Percentiles rank a stretch among this genome's conserved stretches.
Evolutionary conservation across 2,113 vertebrate genomes (phyloP).

Genomic region (Zootoca vivipara): DNA sequence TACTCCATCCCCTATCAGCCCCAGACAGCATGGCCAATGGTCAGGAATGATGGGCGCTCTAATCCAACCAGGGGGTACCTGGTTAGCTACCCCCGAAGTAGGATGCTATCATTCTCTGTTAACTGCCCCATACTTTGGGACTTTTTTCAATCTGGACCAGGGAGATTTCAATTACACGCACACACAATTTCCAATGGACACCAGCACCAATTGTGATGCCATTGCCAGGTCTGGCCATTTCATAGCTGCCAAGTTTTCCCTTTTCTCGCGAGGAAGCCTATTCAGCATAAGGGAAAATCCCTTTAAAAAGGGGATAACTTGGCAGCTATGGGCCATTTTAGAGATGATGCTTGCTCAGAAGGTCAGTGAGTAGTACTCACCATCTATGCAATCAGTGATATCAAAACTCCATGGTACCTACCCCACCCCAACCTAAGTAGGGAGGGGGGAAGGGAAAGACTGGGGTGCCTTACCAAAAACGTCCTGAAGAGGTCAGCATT

Average conservation of each 20-base stretch:
- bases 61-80: too few relatives aligned
- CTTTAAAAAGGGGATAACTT: too few relatives aligned
- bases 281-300: too few relatives aligned
- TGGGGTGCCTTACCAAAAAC: not conserved
- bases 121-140: conserved; percentile 1
- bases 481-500: not conserved
- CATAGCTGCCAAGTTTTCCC: too few relatives aligned
- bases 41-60: too few relatives aligned
- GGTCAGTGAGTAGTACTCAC: not conserved
- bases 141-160: conserved; percentile 15
- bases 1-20: too few relatives aligned
- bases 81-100: fast-evolving
- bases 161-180: conserved; percentile 29
- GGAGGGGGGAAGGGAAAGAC: not conserved
- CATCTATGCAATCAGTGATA: not conserved
- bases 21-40: too few relatives aligned
- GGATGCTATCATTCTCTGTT: not conserved
- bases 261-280: too few relatives aligned
- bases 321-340: too few relatives aligned
- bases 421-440: not conserved
- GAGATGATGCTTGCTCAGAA: not conserved
- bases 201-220: conserved; percentile 5
- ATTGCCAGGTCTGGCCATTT: not conserved
- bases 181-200: too few relatives aligned
- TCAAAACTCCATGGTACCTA: not conserved